Base-by-base conservation (phyloP, 2,888 invertebrate genomes). In the Melanostoma scalare region DNA sequence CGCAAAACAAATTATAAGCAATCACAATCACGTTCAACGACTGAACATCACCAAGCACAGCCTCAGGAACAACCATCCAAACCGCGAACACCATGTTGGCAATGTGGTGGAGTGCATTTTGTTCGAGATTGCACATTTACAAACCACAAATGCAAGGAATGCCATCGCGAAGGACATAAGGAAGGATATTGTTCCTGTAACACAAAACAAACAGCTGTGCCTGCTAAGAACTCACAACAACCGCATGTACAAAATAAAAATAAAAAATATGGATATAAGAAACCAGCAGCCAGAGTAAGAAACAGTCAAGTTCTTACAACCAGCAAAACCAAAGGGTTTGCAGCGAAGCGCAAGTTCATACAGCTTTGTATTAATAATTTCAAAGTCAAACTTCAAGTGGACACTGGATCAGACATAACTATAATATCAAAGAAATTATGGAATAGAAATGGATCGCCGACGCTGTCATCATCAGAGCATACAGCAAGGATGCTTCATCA, bases 121-220 rank as follows among this genome's bases (percentile, higher is more conserved):
- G n/a, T n/a, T n/a, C n/a, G n/a, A n/a, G 55, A 52, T 31, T 82
- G 74, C 3, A 55, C 6, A 5, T 85, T 75, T 10, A 40, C 44
- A 3, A 60, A 63, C 0, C 85, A 86, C 10, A 75, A 56, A 33
- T 81, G 73, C 10, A 31, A n/a, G 33, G 69, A 79, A 1, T 81
- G 81, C 20, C 20, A 53, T 33, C 68, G 52, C 6, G 30, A 67
- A 0, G 81, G 80, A 0, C 82, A 85, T 46, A 86, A 85, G 38
- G 81, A 77, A 20, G 84, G 77, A 0, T 77, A 71, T 68, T 82
- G 82, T 60, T 38, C 69, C 1, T 80, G n/a, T n/a, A n/a, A n/a
- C n/a, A n/a, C n/a, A n/a, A 77, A 42, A 76, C 75, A 35, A 68
- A 36, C 30, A 68, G 20, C 20, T 20, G 20, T 20, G 20, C 20